Percentiles rank a stretch among this genome's conserved stretches.
Conservation (phyloP, 2,113 vertebrate species). For the Octodon degus region DNA sequence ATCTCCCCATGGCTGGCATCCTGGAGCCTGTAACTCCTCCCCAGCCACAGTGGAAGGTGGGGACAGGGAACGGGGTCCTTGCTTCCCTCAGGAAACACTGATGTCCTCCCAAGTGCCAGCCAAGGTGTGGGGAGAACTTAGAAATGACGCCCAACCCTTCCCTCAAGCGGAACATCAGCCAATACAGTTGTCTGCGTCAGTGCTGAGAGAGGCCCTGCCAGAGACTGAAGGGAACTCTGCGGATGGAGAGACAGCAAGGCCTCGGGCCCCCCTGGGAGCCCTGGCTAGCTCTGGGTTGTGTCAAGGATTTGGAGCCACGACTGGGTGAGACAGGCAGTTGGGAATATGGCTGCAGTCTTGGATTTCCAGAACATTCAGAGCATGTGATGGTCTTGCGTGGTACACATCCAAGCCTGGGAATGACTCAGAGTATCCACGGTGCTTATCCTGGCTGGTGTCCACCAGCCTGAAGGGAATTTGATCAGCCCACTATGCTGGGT, state of each 20-base stretch:
- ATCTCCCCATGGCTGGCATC: not conserved
- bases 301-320: not conserved
- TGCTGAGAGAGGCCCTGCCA: not conserved
- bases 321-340: not conserved
- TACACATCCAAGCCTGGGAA: not conserved
- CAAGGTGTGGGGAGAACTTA: not conserved
- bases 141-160: not conserved
- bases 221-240: not conserved
- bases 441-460: not conserved
- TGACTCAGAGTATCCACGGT: not conserved
- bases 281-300: not conserved
- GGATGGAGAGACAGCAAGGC: not conserved
- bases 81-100: not conserved
- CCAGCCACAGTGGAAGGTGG: not conserved
- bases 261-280: not conserved
- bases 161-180: not conserved
- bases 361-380: not conserved
- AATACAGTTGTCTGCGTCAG: not conserved
- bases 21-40: not conserved
- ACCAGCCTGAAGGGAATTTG: not conserved
- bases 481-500: not conserved
- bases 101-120: not conserved
- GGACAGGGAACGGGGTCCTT: no score
- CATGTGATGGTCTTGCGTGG: not conserved
- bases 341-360: not conserved